A percentile compares a stretch with the other conserved stretches of the same genome.
phyloP scores from a whole-genome alignment of 1,140 invertebrate species.

The Laupala kohalensis region DNA sequence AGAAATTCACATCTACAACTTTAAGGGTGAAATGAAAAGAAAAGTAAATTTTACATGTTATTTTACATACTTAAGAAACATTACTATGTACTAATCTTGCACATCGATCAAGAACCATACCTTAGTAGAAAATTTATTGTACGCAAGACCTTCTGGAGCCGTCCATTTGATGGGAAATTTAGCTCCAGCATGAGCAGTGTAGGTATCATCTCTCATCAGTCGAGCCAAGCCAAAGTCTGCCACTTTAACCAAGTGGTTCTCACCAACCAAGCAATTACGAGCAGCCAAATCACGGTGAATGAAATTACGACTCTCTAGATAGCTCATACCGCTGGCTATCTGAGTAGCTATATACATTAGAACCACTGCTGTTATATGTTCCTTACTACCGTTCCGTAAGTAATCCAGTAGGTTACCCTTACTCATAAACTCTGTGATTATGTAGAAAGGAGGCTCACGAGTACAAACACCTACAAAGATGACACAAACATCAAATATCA shows the following conservation, averaged over 20 bases:
- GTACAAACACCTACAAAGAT: constrained; percentile 73
- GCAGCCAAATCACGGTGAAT: constrained; percentile 98
- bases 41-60: no score
- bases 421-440: constrained; percentile 99
- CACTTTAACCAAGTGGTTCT: constrained; percentile 84
- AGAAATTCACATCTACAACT: no score
- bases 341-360: constrained; percentile 99
- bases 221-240: constrained; percentile 97
- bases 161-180: constrained; percentile 99
- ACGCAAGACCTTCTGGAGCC: constrained; percentile 94
- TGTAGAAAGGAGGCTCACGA: constrained; percentile 95
- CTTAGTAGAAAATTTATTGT: constrained; percentile 98
- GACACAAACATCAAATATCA: neutral
- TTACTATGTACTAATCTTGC: no score
- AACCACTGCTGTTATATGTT: constrained; percentile 85
- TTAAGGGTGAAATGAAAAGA: no score
- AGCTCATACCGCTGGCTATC: constrained; percentile 97
- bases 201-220: constrained; percentile 93
- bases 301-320: constrained; percentile 88
- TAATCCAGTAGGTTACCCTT: constrained; percentile 96
- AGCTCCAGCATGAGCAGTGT: constrained; percentile 94
- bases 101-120: no score
- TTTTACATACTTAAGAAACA: no score
- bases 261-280: constrained; percentile 94
- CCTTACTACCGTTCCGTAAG: constrained; percentile 74